Base-by-base conservation (phyloP, 2,888 invertebrate species). In the Phengaris arion region DNA sequence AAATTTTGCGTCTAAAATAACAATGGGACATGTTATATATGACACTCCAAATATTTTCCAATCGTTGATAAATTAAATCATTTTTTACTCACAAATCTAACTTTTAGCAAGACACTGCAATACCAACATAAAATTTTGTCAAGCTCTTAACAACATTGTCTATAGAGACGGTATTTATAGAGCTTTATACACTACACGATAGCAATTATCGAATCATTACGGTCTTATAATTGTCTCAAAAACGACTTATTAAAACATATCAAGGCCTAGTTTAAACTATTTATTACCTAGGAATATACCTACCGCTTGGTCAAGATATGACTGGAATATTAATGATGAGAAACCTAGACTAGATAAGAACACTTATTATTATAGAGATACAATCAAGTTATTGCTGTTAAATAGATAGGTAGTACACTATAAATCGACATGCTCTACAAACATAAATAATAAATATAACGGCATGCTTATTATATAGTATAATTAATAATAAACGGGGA, bases 321-420 rank as follows among this genome's bases (percentile, higher is more conserved):
- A 35, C 64, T 64, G 6, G 64, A 64, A 64, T 64, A 64, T 35
- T 45, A 64, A 64, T 45, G 35, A 74, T 22, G 45, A 74, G 57
- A 55, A 74, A 55, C 35, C 15, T 64, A 64, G 64, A 22, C 45
- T 64, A 64, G 64, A 45, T 64, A 13, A 35, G 13, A 64, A 22
- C 13, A 64, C 35, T 64, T 64, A 45, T 45, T 35, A 64, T 64
- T 64, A 35, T 9, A 12, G 9, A 52, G 12, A 3, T 35, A 35
- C 51, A 6, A 52, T 52, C 10, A 22, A 59, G 59, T 22, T 59
- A 57, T n/a, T 22, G 10, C 22, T 22, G 59, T 59, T 10, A 9
- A 59, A 22, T 59, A 59, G 59, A 35, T 35, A 59, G 59, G 4
- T 35, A 35, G 35, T 35, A 35, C 3, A 2, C 35, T 35, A 35